Evolutionary conservation across 2,797 vertebrate species (phyloP).

Genomic region (Harpagifer antarcticus): DNA sequence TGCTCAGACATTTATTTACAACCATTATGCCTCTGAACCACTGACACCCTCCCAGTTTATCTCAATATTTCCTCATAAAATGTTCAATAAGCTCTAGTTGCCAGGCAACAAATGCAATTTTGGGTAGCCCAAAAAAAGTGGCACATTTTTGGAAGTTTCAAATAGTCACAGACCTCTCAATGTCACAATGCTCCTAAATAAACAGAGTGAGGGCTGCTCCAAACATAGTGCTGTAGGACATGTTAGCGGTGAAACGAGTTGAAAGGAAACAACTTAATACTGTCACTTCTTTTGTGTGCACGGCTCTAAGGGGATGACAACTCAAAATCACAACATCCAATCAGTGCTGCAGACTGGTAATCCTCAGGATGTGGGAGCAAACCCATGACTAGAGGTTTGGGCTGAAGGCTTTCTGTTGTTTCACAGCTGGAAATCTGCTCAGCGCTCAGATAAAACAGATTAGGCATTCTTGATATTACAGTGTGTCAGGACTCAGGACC

Average conservation of each 20-base stretch:
- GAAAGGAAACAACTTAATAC: slow-evolving; percentile 48
- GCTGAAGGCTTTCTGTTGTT: slow-evolving; percentile 52
- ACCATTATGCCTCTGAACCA: slow-evolving; percentile 63
- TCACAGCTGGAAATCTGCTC: slow-evolving; percentile 66
- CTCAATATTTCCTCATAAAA: slow-evolving; percentile 71
- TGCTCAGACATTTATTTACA: slow-evolving; percentile 73
- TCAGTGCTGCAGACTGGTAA: slow-evolving; percentile 44
- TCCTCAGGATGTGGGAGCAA: slow-evolving; percentile 46
- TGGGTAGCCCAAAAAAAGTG: slow-evolving; percentile 12
- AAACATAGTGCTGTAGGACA: slow-evolving; percentile 25
- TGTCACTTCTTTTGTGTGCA: slow-evolving; percentile 36
- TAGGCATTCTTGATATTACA: slow-evolving; percentile 38
- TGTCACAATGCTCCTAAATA: slow-evolving; percentile 53
- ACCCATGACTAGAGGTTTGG: slow-evolving; percentile 51
- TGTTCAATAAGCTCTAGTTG: slow-evolving; percentile 73
- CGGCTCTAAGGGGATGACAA: slow-evolving; percentile 30
- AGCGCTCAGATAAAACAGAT: slow-evolving; percentile 57
- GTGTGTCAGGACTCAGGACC: slow-evolving; percentile 16
- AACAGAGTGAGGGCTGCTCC: slow-evolving; percentile 34
- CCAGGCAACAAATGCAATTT: slow-evolving; percentile 69
- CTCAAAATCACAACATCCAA: slow-evolving; percentile 51
- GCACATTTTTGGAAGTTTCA: slow-evolving; percentile 43
- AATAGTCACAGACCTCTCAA: slow-evolving; percentile 37
- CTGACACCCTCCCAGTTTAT: slow-evolving; percentile 65
- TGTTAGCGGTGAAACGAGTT: slow-evolving; percentile 22